Evolutionary conservation across 2,113 vertebrate genomes (phyloP), one percentile per base, ranked within the genome.

Genomic region (Phyllostomus discolor): DNA sequence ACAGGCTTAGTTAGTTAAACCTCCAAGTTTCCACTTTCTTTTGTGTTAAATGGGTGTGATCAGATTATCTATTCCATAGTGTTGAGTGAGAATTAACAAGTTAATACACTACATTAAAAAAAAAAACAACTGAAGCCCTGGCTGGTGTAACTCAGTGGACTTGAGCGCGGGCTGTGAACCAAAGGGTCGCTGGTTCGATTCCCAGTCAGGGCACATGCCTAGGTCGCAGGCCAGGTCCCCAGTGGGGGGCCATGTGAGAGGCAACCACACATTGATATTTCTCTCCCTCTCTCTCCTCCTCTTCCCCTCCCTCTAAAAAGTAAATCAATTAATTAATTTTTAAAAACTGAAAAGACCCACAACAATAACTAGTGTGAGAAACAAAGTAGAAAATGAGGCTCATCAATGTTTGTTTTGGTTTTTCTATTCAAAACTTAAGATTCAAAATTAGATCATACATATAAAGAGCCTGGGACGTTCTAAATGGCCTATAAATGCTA

Each of bases 371-470:
- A 88, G 16, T 22, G 10, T 43, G 17, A 75, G 28, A 90, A 95
- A 52, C 2, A 73, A 17, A 17, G 2, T 72, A 7, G 33, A 22
- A 66, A 75, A 70, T 46, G 31, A 73, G n/a, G 24, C 10, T 19
- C 69, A 93, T 50, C 12, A 20, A 62, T 16, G 78, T 89, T 70
- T 41, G 11, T 73, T 78, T 85, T 16, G 28, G 76, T 92, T 66
- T 79, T 82, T 73, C 89, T 50, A 57, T 89, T 95, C 57, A 90
- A 95, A 95, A 88, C 46, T 70, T 87, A 38, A 43, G 33, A 83
- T 54, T 84, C 57, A 43, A 97, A 95, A 82, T 57, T n/a, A 48
- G 41, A 92, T 38, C 15, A 26, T 57, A 62, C 19, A 62, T 10
- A 5, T 41, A 48, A 94, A 88, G 35, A 96, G 38, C 14, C 48